Base-by-base conservation (phyloP, 2,888 invertebrate genomes). In the Phoronis australis region DNA sequence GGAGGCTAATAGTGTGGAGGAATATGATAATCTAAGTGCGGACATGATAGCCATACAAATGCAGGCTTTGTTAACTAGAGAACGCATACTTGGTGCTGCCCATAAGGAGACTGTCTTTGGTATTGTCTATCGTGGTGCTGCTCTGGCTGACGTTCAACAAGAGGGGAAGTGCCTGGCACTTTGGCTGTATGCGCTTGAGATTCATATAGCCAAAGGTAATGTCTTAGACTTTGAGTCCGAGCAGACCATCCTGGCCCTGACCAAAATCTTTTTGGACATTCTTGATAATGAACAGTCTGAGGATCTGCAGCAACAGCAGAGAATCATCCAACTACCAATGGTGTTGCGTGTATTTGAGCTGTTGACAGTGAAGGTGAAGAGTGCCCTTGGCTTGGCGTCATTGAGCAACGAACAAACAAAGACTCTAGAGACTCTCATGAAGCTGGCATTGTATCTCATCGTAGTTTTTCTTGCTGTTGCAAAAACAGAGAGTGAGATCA, bases 61-160 rank as follows among this genome's bases (percentile, higher is more conserved):
- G 75, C 91, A 94, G 79, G 87, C 91, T 69, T 80, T 95, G 61
- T 80, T 95, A 31, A 89, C 94, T 60, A 87, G 88, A 58, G 89
- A 90, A 78, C 82, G 94, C 65, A 87, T 94, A 66, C 82, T 95
- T 23, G 93, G 93, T 1, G 82, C 85, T 0, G 80, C 83, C 60
- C 93, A 95, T 79, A 88, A 89, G 75, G 93, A 94, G 76, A 88
- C 89, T 50, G 83, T 91, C 51, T 91, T 77, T 87, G 77, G 77
- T 15, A 61, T 79, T 45, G 70, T 71, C 69, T 68, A 69, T 75
- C 79, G 86, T 61, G 83, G 79, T 4, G 81, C 81, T 3, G 79
- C 80, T 4, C 82, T 81, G 65, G 81, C 81, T 2, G 82, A 82
- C 63, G 78, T 79, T 26, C 68, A 79, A 26, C 73, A 74, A 40